These are phyloP conservation scores for Eutolmus rufibarbis DNA, from an alignment of 2,888 invertebrate genomes.

Conservation along the genomic window DNA sequence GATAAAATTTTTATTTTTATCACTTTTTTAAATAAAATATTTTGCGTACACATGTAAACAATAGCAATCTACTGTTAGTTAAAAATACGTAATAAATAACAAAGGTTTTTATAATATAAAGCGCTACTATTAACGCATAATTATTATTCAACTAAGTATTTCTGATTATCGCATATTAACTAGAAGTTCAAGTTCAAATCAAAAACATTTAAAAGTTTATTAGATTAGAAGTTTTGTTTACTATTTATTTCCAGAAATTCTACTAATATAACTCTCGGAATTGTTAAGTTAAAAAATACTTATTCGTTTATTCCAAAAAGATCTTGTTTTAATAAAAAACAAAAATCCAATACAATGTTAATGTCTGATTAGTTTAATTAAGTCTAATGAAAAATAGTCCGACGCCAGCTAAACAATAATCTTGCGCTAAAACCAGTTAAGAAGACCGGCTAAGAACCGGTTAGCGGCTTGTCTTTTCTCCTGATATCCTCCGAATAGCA, in stretches of 20 bases:
- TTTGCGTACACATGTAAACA: too few relatives aligned
- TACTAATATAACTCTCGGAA: background rate
- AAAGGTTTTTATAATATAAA: too few relatives aligned
- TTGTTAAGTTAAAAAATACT: background rate
- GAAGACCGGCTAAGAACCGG: slow-evolving; percentile 17
- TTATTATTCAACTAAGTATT: background rate
- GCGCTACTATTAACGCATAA: background rate
- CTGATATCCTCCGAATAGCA: background rate
- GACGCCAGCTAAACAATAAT: background rate
- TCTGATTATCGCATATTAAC: background rate
- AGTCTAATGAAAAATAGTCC: background rate
- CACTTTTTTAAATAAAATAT: too few relatives aligned
- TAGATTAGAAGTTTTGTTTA: background rate
- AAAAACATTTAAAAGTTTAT: background rate
- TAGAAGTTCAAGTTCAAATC: background rate
- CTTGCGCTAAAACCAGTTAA: background rate
- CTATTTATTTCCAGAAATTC: background rate
- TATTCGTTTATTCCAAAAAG: background rate
- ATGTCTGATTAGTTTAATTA: background rate
- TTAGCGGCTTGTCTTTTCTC: background rate
- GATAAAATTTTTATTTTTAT: too few relatives aligned
- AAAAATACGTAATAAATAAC: too few relatives aligned
- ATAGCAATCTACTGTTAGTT: too few relatives aligned
- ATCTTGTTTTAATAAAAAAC: background rate
- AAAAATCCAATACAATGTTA: background rate